Evolutionary conservation across 2,113 vertebrate genomes (phyloP), one percentile per base, ranked within the genome.

Genomic region (Hippocampus barbouri): DNA sequence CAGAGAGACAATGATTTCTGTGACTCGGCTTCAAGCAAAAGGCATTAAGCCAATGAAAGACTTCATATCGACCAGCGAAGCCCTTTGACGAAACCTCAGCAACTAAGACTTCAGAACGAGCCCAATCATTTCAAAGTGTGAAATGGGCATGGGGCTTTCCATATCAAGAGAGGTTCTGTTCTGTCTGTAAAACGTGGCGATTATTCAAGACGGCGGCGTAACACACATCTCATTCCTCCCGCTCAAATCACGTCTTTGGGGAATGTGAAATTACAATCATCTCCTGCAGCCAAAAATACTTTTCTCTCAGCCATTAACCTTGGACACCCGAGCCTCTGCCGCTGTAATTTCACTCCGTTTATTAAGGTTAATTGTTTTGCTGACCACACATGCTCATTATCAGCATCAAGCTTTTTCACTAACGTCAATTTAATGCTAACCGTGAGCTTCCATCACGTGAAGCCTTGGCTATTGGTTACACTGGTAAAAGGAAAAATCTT

Each of bases 301-400:
- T 73, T 73, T 64, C 79, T 56, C 68, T 27, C 75, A 74, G 79
- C 68, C 77, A 79, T 85, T 85, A 84, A 87, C 85, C 86, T 85
- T 78, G 72, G 68, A 45, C 25, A 64, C 51, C 64, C 60, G 61
- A 75, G 57, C 76, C 72, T 69, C n/a, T 1, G 6, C 71, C 64
- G 51, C 72, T 77, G 45, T 77, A 73, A 61, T 75, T 85, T 69
- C 70, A 79, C 68, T 86, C 73, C 83, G 77, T 85, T 83, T 77
- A 75, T 79, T 77, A 86, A 89, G 82, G 86, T 87, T 86, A 84
- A 84, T 84, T 81, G 75, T 83, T 79, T 73, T 72, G 75, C 80
- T 86, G 76, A 83, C 71, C 73, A 82, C 74, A 79, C 64, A 76
- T 51, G 43, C 45, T 75, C 53, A 76, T 81, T 75, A 85, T 81